Evolutionary conservation across 2,797 vertebrate species (phyloP), one percentile per base, ranked within the genome.

Genomic region (Xiphophorus birchmanni): DNA sequence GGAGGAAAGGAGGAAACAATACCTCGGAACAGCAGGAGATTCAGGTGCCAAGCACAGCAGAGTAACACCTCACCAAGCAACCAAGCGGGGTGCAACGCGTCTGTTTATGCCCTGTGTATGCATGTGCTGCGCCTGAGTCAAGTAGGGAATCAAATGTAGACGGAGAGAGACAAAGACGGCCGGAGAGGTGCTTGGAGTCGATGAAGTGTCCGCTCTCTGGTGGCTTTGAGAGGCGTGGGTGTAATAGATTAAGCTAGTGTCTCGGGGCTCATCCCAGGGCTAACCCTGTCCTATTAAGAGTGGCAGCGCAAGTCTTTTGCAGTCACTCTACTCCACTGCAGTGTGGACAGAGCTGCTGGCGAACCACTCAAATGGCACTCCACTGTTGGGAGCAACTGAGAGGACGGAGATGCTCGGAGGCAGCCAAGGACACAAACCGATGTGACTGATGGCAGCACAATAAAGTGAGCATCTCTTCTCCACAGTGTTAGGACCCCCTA

Each of bases 381-480:
- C 63, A 77, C 81, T 84, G 84, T 85, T 84, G 89, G 73, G 89
- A 87, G 87, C 80, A 76, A 76, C 42, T 21, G 76, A 52, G 76
- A 77, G 78, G 82, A 63, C 79, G 87, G 82, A 83, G 88, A 82
- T 63, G 88, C 90, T 90, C 23, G 1, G 75, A 90, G 87, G 90
- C 92, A 83, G 88, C 90, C 87, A 86, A 93, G 92, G 92, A 94
- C 93, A 91, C 88, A 87, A 90, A 92, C 89, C 63, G 80, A 92
- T 87, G 91, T 94, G 93, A 94, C 91, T 92, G 93, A 95, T 94
- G 92, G 93, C 90, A 88, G 88, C 88, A 91, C 93, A 93, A 93
- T 93, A 91, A 95, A 94, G 93, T 88, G 87, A 91, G 85, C 89
- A 87, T 88, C 90, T 81, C 81, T 76, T 81, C 87, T 82, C 83